Base-by-base conservation (phyloP, 2,797 vertebrate genomes). In the Gambusia yucatana region DNA sequence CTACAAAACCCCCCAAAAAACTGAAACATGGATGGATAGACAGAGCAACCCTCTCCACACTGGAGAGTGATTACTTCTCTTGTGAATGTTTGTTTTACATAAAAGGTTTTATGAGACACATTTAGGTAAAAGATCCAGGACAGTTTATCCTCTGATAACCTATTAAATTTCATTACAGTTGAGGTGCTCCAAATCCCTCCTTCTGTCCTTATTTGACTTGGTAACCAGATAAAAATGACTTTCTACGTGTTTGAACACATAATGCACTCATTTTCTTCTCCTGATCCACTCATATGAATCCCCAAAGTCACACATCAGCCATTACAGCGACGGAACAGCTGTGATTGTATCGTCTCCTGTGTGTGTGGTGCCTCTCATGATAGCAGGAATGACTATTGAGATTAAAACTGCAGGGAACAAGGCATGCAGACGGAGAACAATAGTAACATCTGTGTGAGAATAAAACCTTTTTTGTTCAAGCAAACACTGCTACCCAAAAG, bases 311-410 rank as follows among this genome's bases (percentile, higher is more conserved):
- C 28, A 63, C 2, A 9, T 46, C 8, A 77, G 61, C 52, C 75
- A 79, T 83, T 82, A 86, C 76, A 78, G 67, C 84, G 78, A 84
- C 63, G n/a, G 72, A 65, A 57, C 8, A 59, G 77, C 78, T 81
- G 69, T 72, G 72, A 84, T 72, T 70, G 72, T 59, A 59, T 84
- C 72, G 22, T 59, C 69, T 82, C 73, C 0, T 7, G 6, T 7
- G 8, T 5, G 41, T 20, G 46, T 39, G 69, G 55, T 46, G n/a
- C 65, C 80, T 84, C 75, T 79, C 73, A 17, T 74, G 33, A 72
- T 13, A 43, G 39, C 69, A 79, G 55, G 41, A 83, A 61, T 47
- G 74, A 41, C 39, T 73, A 73, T 6, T 65, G 48, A 83, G 69
- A 52, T 84, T 22, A 46, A 75, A 84, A 82, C 73, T 65, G 33